Percentiles rank a stretch among this genome's conserved stretches.
Evolutionary conservation across 2,113 vertebrate species (phyloP).

Genomic region (Acinonyx jubatus): DNA sequence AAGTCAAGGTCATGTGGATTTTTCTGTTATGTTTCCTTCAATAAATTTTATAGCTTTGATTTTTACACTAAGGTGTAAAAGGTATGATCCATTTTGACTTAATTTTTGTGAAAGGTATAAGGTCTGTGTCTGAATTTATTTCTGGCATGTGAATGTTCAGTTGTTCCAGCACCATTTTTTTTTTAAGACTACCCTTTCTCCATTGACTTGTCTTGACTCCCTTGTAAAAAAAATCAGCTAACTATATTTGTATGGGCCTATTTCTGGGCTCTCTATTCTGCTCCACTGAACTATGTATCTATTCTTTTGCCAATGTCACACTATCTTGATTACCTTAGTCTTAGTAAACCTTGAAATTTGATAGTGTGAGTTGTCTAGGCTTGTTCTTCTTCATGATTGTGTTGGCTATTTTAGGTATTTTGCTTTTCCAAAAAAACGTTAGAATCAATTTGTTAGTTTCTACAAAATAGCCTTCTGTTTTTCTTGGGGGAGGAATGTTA

Average conservation of each 20-base stretch:
- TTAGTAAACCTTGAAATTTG: neutral
- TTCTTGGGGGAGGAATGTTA: neutral
- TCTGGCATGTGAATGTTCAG: neutral
- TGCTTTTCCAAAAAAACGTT: neutral
- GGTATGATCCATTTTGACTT: neutral
- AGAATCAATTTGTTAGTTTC: neutral
- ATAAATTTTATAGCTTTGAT: neutral
- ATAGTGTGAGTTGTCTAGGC: neutral
- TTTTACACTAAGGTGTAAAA: neutral
- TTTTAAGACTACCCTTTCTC: neutral
- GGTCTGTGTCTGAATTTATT: neutral
- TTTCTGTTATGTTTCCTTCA: conserved; percentile 22
- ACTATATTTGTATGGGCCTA: neutral
- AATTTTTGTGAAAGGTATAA: neutral
- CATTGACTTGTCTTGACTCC: conserved; percentile 17
- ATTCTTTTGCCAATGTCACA: neutral
- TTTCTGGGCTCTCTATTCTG: neutral
- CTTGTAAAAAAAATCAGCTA: conserved; percentile 4
- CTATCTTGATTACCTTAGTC: neutral
- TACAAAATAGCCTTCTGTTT: neutral
- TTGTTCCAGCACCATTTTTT: conserved; percentile 9
- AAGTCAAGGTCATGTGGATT: neutral
- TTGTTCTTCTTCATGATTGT: neutral
- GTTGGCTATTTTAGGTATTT: neutral
- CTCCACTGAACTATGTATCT: neutral